These are phyloP conservation scores for Congeria kusceri DNA, from an alignment of 2,888 invertebrate species.

Conservation along the genomic window DNA sequence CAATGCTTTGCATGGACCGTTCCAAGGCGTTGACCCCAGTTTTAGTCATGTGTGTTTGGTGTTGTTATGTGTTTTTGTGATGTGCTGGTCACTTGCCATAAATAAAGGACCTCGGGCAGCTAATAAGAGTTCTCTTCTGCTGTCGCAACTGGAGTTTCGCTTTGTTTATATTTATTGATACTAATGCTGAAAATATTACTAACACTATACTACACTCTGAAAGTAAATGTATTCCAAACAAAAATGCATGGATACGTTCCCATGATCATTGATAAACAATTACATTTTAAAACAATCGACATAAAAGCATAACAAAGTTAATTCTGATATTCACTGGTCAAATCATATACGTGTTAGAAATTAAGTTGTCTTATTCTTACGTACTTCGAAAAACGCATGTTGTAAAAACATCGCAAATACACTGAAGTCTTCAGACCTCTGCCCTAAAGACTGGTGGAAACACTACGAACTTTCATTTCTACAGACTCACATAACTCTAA, in stretches of 20 bases:
- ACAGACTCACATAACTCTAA: too few species aligned
- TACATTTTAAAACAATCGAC: background rate
- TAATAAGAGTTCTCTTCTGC: too few species aligned
- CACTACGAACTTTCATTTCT: too few species aligned
- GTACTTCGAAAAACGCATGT: background rate
- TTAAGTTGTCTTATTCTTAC: background rate
- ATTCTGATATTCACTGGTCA: background rate
- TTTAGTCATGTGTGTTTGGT: too few species aligned
- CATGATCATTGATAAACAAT: background rate
- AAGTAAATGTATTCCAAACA: constrained; percentile 10
- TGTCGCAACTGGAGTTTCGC: too few species aligned
- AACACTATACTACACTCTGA: background rate
- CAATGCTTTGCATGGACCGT: too few species aligned
- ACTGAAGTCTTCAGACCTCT: background rate
- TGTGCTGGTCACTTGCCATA: too few species aligned
- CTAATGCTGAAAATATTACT: constrained; percentile 1
- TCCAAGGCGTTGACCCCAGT: too few species aligned
- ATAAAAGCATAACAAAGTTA: background rate
- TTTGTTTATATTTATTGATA: too few species aligned
- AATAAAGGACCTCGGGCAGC: too few species aligned
- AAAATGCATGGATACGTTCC: background rate
- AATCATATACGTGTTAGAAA: background rate
- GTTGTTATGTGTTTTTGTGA: too few species aligned
- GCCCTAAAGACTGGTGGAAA: too few species aligned
- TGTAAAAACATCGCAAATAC: background rate